These are phyloP conservation scores for Enteromius treurensis DNA, from an alignment of 2,797 vertebrate species.

Conservation along the genomic window DNA sequence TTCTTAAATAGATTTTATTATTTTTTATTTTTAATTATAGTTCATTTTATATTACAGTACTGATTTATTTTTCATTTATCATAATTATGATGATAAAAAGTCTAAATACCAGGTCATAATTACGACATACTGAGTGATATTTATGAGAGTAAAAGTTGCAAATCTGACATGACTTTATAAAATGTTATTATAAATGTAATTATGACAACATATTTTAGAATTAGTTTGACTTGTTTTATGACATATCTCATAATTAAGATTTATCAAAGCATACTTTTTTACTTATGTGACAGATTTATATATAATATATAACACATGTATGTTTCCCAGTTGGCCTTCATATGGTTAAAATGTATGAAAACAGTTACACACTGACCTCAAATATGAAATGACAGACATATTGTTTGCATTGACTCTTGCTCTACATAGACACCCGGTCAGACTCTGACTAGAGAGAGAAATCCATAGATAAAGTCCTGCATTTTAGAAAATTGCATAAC, in stretches of 20 bases:
- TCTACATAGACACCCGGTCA: constrained; percentile 23
- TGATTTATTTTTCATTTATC: not conserved
- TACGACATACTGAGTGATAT: not conserved
- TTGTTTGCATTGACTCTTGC: constrained; percentile 39
- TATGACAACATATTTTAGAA: not conserved
- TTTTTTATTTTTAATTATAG: too few relatives aligned
- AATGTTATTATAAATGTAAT: not conserved
- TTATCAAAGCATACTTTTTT: not conserved
- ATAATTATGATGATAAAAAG: not conserved
- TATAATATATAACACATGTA: not conserved
- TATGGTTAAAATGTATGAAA: constrained; percentile 9
- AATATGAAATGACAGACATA: constrained; percentile 23
- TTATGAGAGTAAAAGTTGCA: not conserved
- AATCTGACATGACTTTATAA: too few relatives aligned
- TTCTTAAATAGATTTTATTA: too few relatives aligned
- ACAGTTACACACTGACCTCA: not conserved
- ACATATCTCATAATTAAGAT: not conserved
- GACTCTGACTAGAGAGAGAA: constrained; percentile 60
- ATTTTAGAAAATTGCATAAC: constrained; percentile 80
- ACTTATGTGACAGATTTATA: not conserved
- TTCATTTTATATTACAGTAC: too few relatives aligned
- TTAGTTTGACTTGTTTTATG: not conserved
- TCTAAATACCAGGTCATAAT: not conserved
- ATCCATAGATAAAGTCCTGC: constrained; percentile 72
- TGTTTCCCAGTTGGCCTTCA: not conserved